phyloP scores from a whole-genome alignment of 2,113 vertebrate species.

The Chamaea fasciata region DNA sequence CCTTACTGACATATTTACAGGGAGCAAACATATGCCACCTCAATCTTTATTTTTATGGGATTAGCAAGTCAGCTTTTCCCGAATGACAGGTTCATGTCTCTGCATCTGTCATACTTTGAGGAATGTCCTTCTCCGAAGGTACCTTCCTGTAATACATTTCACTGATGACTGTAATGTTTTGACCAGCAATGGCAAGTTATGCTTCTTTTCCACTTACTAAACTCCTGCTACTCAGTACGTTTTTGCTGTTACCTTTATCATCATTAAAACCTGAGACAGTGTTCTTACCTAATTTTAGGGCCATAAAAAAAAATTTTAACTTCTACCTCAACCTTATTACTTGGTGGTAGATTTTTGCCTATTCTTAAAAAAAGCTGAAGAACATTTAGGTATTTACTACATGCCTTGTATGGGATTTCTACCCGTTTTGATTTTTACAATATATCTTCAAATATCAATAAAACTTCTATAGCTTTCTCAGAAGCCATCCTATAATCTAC shows the following conservation, averaged over 20 bases:
- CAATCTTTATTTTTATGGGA: neutral
- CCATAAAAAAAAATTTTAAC: neutral
- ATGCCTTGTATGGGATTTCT: neutral
- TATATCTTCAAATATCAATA: neutral
- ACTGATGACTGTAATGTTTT: neutral
- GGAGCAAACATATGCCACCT: constrained; percentile 6
- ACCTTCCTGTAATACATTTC: neutral
- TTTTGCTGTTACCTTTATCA: neutral
- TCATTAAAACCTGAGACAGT: neutral
- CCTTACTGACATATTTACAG: neutral
- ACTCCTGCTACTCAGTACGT: neutral
- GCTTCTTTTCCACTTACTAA: neutral
- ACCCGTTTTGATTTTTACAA: neutral
- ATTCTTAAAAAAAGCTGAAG: neutral
- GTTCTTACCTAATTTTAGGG: neutral
- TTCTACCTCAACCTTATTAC: neutral
- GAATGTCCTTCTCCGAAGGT: neutral
- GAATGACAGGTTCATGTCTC: neutral
- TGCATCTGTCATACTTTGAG: neutral
- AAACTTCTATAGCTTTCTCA: neutral
- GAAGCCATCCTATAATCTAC: neutral
- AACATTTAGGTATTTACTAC: neutral
- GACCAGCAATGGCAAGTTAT: neutral
- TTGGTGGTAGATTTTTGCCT: neutral
- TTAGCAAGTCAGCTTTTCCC: neutral